Conservation (phyloP, 2,888 invertebrate genomes). For the Leptopterna dolabrata region DNA sequence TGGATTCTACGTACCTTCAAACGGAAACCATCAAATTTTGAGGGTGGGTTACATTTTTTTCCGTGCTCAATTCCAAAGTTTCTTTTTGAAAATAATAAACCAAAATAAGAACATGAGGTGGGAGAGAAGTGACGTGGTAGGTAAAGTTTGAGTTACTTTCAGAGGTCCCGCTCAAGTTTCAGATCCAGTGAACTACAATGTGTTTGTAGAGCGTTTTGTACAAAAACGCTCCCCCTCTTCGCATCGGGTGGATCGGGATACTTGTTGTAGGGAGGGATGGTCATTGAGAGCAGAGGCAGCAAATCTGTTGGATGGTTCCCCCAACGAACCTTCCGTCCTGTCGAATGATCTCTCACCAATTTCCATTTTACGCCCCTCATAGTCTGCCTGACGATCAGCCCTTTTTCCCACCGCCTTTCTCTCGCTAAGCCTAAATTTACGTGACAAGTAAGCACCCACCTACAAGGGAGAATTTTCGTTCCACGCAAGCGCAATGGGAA, state of each 20-base stretch:
- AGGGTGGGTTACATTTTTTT: too few species aligned
- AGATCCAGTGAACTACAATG: too few species aligned
- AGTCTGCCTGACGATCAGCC: neutral
- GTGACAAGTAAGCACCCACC: neutral
- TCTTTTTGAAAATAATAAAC: too few species aligned
- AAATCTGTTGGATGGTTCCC: neutral
- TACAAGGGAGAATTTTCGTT: neutral
- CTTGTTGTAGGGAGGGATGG: neutral
- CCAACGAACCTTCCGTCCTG: neutral
- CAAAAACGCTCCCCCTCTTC: neutral
- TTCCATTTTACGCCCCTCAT: conserved; percentile 16
- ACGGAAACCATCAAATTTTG: too few species aligned
- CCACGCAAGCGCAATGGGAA: neutral
- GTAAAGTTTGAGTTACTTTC: too few species aligned
- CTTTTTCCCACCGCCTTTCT: conserved; percentile 6
- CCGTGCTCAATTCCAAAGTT: too few species aligned
- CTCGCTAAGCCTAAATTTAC: conserved; percentile 12
- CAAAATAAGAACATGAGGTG: too few species aligned
- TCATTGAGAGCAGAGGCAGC: neutral
- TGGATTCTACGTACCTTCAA: too few species aligned
- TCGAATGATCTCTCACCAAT: conserved; percentile 21
- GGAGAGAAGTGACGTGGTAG: too few species aligned
- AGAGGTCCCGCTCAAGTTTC: too few species aligned
- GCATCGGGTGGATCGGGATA: neutral
- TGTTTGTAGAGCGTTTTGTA: neutral